Evolutionary conservation across 2,888 invertebrate species (phyloP), one percentile per base, ranked within the genome.

Genomic region (Diarsia rubi): DNA sequence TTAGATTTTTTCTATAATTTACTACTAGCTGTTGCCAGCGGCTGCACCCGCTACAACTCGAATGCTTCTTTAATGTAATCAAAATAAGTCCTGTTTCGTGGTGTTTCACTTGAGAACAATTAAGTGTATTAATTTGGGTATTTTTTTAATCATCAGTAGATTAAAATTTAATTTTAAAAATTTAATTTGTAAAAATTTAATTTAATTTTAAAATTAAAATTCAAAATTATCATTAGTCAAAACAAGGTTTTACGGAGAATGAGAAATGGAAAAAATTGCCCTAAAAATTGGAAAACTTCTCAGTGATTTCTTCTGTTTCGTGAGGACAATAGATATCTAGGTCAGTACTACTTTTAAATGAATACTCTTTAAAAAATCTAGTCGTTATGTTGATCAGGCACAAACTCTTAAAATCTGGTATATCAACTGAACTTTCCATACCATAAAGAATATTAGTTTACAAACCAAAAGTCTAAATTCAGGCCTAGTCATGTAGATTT

Each of bases 401-500:
- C 12, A 27, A n/a, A 9, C 16, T 31, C 12, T 16, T 37, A 47
- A 24, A 54, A 24, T 54, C 24, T 54, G 6, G 24, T 14, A 73
- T 27, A 73, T 47, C 21, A 45, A 37, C 8, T 19, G 3, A 0
- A 19, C 16, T 31, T 21, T 37, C 19, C 9, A 14, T 14, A n/a
- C 3, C 21, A 19, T 9, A 31, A 14, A 16, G 47, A 24, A 69
- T n/a, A 75, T 67, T 62, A 65, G 73, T 78, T 70, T 45, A 49
- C 65, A 79, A 66, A 68, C 75, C 69, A 69, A 84, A 75, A 76
- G 64, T 68, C 73, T 42, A 31, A 77, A 85, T 84, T 81, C 73
- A 70, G 78, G 86, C 79, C 81, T 62, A 86, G 82, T 89, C 88
- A 88, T 87, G 87, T 82, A 79, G 82, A 85, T 84, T 79, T 85